Evolutionary conservation across 2,888 invertebrate genomes (phyloP).

Genomic region (Amphipoea lucens): DNA sequence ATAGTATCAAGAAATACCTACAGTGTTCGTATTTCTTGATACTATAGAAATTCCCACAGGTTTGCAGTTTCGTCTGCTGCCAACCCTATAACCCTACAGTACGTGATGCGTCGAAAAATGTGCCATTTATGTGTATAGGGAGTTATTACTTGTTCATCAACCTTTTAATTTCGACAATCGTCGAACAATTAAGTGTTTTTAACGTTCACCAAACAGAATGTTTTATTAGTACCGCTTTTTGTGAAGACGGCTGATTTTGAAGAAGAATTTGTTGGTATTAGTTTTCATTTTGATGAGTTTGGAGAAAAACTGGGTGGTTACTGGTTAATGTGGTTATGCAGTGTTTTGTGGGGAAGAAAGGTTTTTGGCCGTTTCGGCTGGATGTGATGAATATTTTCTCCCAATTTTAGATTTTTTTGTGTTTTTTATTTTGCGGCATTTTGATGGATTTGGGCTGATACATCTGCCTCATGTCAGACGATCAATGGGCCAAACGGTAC

Average conservation of each 20-base stretch:
- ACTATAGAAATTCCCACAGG: no score
- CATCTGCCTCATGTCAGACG: no score
- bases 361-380: background rate
- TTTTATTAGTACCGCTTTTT: constrained; percentile 62
- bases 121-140: constrained; percentile 68
- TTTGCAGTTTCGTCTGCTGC: background rate
- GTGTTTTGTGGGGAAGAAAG: background rate
- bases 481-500: no score
- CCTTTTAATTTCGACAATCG: constrained; percentile 70
- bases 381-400: no score
- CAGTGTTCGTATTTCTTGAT: no score
- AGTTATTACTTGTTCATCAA: constrained; percentile 69
- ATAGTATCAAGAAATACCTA: no score
- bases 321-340: no score
- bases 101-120: constrained; percentile 78
- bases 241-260: constrained; percentile 44
- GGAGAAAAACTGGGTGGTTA: constrained; percentile 27
- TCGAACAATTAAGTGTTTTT: constrained; percentile 66
- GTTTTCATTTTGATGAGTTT: constrained; percentile 48
- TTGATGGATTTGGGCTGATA: no score
- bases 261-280: constrained; percentile 56
- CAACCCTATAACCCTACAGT: constrained; percentile 59
- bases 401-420: no score
- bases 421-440: no score
- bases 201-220: constrained; percentile 46